Percentiles rank a stretch among this genome's conserved stretches.
Conservation (phyloP, 2,797 vertebrate genomes). For the Micropoecilia bifurca region DNA sequence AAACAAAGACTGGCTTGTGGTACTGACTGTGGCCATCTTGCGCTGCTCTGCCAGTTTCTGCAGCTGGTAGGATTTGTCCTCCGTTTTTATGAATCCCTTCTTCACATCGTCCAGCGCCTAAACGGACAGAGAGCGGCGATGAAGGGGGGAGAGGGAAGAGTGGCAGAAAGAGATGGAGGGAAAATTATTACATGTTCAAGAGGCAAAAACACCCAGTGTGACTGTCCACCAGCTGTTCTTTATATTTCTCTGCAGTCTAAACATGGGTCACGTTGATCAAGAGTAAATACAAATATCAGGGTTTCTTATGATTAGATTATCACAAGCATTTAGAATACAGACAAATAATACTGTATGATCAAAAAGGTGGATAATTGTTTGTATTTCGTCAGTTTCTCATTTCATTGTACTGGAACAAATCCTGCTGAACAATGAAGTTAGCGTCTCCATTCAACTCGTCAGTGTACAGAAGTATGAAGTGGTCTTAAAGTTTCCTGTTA, state of each 20-base stretch:
- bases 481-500: neutral
- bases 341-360: neutral
- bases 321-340: neutral
- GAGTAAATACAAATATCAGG: neutral
- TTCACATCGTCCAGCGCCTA: slow-evolving; percentile 93
- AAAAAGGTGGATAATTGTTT: neutral
- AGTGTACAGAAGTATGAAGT: neutral
- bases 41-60: slow-evolving; percentile 98
- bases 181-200: slow-evolving; percentile 23
- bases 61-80: slow-evolving; percentile 97
- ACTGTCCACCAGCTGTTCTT: neutral
- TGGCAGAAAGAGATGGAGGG: slow-evolving; percentile 25
- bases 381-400: neutral
- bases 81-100: slow-evolving; percentile 95
- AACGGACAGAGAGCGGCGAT: slow-evolving; percentile 26
- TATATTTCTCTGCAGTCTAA: neutral
- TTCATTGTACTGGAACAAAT: neutral
- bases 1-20: slow-evolving; percentile 78
- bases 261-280: neutral
- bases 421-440: neutral
- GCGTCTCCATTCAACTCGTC: neutral
- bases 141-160: neutral
- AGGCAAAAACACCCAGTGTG: neutral
- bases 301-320: neutral
- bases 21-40: slow-evolving; percentile 96